phyloP scores from a whole-genome alignment of 2,888 invertebrate genomes.

The Drosophila merina region DNA sequence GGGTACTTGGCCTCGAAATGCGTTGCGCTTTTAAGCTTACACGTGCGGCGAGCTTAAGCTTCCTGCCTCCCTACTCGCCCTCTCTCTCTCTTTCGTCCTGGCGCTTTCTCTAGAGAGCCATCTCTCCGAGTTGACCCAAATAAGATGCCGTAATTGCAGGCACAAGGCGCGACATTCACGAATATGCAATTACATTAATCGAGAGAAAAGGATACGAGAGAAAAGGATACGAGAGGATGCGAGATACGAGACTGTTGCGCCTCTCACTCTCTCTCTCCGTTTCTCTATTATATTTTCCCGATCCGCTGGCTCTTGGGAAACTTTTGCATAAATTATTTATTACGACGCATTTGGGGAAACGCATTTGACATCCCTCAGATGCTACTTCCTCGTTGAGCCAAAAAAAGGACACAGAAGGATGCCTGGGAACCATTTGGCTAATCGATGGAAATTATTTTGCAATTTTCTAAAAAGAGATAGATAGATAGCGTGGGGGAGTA shows the following conservation, averaged over 20 bases:
- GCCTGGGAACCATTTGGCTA: slow-evolving; percentile 33
- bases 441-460: slow-evolving; percentile 44
- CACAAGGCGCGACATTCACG: slow-evolving; percentile 69
- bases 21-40: slow-evolving; percentile 75
- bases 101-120: slow-evolving; percentile 31
- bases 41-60: slow-evolving; percentile 66
- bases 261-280: slow-evolving; percentile 13
- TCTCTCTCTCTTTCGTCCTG: slow-evolving; percentile 26
- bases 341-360: slow-evolving; percentile 66
- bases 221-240: slow-evolving; percentile 42
- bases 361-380: slow-evolving; percentile 28
- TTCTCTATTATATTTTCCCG: slow-evolving; percentile 14
- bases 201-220: slow-evolving; percentile 31
- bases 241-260: slow-evolving; percentile 27
- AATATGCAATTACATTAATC: slow-evolving; percentile 65
- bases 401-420: neutral
- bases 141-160: slow-evolving; percentile 76
- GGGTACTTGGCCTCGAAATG: slow-evolving; percentile 76
- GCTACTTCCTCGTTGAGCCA: too few species aligned
- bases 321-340: slow-evolving; percentile 64
- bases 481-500: neutral
- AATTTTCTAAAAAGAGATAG: slow-evolving; percentile 16
- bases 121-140: slow-evolving; percentile 71
- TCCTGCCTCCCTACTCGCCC: slow-evolving; percentile 17
- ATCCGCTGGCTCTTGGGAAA: slow-evolving; percentile 9